Percentiles rank a stretch among this genome's conserved stretches.
phyloP scores from a whole-genome alignment of 2,797 vertebrate genomes.

The Chelon labrosus region DNA sequence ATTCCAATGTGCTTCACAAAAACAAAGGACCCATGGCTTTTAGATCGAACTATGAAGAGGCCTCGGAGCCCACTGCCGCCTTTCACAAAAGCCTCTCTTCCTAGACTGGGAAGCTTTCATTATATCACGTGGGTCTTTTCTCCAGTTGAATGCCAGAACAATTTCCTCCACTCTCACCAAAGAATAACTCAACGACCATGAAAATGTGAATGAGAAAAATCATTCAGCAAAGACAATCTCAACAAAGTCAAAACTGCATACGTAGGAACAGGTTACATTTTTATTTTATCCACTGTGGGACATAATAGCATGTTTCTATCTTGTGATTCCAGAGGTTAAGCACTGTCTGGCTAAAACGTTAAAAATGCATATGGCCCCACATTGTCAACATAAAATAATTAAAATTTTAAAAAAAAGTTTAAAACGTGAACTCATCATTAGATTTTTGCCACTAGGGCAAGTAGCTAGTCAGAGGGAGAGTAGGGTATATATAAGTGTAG shows the following conservation, averaged over 20 bases:
- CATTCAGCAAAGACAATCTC: conserved; percentile 16
- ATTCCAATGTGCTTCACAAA: conserved; percentile 15
- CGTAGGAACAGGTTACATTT: background rate
- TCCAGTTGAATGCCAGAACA: conserved; percentile 13
- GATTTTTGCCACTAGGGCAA: background rate
- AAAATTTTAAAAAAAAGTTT: background rate
- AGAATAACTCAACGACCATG: conserved; percentile 21
- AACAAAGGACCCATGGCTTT: conserved; percentile 34
- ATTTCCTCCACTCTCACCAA: conserved; percentile 18
- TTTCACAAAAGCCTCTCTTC: conserved; percentile 29
- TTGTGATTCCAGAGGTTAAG: no score
- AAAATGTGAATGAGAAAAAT: conserved; percentile 25
- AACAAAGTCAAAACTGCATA: background rate
- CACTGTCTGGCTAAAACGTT: background rate
- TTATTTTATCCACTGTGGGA: background rate
- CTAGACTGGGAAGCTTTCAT: conserved; percentile 17
- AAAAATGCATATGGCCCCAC: background rate
- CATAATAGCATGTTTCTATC: no score
- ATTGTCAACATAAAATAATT: no score
- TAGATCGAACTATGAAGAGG: conserved; percentile 16
- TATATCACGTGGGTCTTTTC: conserved; percentile 17
- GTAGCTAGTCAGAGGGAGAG: background rate
- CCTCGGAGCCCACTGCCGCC: background rate
- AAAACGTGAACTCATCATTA: background rate
- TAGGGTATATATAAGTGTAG: background rate